Evolutionary conservation across 2,888 invertebrate genomes (phyloP), one percentile per base, ranked within the genome.

Genomic region (Pseudococcus longispinus): DNA sequence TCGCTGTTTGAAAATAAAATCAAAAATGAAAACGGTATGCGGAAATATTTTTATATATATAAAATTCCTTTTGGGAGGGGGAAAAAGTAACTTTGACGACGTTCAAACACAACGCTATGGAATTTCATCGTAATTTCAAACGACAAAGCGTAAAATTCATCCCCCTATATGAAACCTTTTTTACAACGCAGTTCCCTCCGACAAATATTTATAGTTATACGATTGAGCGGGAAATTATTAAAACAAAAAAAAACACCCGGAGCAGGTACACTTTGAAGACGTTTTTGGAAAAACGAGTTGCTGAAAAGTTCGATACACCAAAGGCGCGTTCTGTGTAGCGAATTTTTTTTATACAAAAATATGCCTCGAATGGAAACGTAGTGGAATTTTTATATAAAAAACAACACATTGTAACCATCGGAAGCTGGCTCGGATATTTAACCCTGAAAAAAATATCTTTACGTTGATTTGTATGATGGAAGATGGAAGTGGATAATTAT

Each of bases 61-160:
- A 29, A 70, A 70, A 70, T 70, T 70, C 70, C 70, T 18, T 70
- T 70, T 29, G 70, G 11, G 23, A 70, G 15, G 70, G 11, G 23
- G 29, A 70, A 70, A 70, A 70, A 70, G 70, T 2, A 70, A 70
- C 70, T 70, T 70, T 70, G 70, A 70, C 70, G 70, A 29, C 70
- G 29, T 29, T 29, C 29, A 29, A 70, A 70, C 29, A 29, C 29
- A 70, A 70, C 70, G 70, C 70, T 29, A 18, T 29, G 70, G 70
- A 70, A 70, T 70, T 70, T 70, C 70, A 18, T 29, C 29, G 70
- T 29, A 70, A 70, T 70, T 70, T 70, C 18, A 70, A 29, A 70
- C 70, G 70, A 70, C 70, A 70, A 70, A 70, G 70, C 29, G 70
- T 70, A 70, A 70, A 70, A 37, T 29, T 70, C 70, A 29, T 70